Percentiles rank a stretch among this genome's conserved stretches.
Evolutionary conservation across 1,140 invertebrate genomes (phyloP).

Genomic region (Bombus sibiricus): DNA sequence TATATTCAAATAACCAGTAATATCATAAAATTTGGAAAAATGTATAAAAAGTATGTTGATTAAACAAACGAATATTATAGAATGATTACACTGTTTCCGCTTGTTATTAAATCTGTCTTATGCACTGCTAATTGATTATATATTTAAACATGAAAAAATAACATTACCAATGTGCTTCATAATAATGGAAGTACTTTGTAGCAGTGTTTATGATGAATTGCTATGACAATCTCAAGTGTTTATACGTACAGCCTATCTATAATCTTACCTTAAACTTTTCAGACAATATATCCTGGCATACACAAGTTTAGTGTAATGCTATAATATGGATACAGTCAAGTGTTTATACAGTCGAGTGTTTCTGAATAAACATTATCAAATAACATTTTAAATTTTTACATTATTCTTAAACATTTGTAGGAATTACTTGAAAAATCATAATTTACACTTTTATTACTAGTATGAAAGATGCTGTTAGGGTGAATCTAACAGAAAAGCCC

Average conservation of each 20-base stretch:
- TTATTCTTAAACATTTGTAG: constrained; percentile 17
- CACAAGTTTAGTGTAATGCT: constrained; percentile 26
- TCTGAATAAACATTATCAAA: constrained; percentile 42
- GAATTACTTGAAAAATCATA: constrained; percentile 20
- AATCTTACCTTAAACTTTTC: constrained; percentile 29
- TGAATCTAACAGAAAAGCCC: constrained; percentile 86
- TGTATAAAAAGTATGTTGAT: constrained; percentile 5
- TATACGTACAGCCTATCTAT: constrained; percentile 46
- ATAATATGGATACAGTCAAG: constrained; percentile 32
- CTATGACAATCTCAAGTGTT: constrained; percentile 57
- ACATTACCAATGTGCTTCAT: constrained; percentile 32
- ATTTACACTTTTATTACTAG: constrained; percentile 52
- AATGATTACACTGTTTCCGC: constrained; percentile 52
- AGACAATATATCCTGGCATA: constrained; percentile 39
- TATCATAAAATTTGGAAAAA: constrained; percentile 1
- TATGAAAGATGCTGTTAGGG: constrained; percentile 69
- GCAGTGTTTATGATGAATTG: constrained; percentile 37
- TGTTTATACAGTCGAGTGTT: constrained; percentile 33
- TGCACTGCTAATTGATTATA: constrained; percentile 14
- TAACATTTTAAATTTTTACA: constrained; percentile 44
- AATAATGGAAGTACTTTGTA: constrained; percentile 60
- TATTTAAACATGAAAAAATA: constrained; percentile 49
- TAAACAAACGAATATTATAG: constrained; percentile 28
- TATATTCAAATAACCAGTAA: constrained; percentile 14
- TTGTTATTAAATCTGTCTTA: constrained; percentile 34